Percentiles rank a stretch among this genome's conserved stretches.
Conservation (phyloP, 2,113 vertebrate species). For the Nicator chloris region DNA sequence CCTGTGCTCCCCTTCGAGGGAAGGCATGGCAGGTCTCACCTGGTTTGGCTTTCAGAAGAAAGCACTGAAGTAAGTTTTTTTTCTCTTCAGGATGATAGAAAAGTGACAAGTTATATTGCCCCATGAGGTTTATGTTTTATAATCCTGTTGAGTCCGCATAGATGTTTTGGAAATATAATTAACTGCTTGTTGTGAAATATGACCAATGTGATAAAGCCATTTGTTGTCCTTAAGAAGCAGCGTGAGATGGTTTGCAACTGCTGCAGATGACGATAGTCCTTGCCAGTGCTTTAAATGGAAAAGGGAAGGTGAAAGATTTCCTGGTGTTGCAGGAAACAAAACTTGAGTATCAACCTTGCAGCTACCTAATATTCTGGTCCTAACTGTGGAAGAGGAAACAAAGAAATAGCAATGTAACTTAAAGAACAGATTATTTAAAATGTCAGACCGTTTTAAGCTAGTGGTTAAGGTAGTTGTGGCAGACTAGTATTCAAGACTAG, state of each 20-base stretch:
- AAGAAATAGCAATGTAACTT: background rate
- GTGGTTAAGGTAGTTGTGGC: background rate
- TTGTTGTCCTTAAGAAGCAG: background rate
- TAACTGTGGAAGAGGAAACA: background rate
- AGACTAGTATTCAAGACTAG: background rate
- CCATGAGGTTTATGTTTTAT: background rate
- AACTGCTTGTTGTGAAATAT: background rate
- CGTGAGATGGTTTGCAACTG: background rate
- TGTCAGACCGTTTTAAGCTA: background rate
- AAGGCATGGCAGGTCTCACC: background rate
- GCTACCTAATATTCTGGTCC: background rate
- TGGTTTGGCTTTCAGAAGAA: background rate
- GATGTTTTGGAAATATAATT: background rate
- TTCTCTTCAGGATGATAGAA: background rate
- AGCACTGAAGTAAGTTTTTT: background rate
- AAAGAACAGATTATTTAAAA: background rate
- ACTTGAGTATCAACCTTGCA: background rate
- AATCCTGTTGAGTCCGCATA: background rate
- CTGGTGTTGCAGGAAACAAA: background rate
- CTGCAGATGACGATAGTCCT: background rate
- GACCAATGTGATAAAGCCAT: background rate
- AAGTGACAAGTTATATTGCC: background rate
- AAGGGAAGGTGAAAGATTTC: background rate
- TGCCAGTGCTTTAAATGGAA: background rate
- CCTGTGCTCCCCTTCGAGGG: background rate